Base-by-base conservation (phyloP, 2,113 vertebrate genomes). In the Gopherus flavomarginatus region DNA sequence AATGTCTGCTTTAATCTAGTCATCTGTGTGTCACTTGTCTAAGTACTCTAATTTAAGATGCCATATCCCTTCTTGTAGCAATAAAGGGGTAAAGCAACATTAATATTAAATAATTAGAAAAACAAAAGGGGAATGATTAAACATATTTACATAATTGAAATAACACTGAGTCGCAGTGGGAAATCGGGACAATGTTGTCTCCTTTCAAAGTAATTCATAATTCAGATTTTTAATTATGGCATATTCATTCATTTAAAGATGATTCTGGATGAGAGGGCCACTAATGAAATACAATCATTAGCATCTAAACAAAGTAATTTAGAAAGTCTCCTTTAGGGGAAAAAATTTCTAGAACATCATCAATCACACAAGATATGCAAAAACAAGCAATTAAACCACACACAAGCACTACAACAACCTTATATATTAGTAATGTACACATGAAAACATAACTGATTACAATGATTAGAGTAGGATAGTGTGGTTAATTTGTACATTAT, bases 271-370 rank as follows among this genome's bases (percentile, higher is more conserved):
- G 98, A 99, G 99, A 99, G 99, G 98, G 98, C 99, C 98, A 99
- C 99, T 99, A 99, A 99, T 99, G 99, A 99, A 99, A 99, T 99
- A 99, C 99, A 99, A 99, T 99, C 99, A 99, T 99, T 99, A 99
- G 99, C 99, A 99, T 99, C 99, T 99, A 99, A 99, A 99, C 99
- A 99, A 99, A 99, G 99, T 99, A 99, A 99, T 99, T 99, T 99
- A 99, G 98, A 99, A 99, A 99, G 99, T 99, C 99, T 99, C 99
- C 99, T 99, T 98, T 99, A 99, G 99, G 99, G 99, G 99, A 99
- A 99, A 99, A 99, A 99, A 98, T 98, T 98, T 98, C 98, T 98
- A 98, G 98, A 98, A 99, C 99, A 99, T 99, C 99, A 99, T 99
- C 99, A 99, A 99, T 99, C 99, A 99, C 99, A 96, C 98, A 99